phyloP scores from a whole-genome alignment of 1,140 invertebrate species.

The Phymastichus coffea region DNA sequence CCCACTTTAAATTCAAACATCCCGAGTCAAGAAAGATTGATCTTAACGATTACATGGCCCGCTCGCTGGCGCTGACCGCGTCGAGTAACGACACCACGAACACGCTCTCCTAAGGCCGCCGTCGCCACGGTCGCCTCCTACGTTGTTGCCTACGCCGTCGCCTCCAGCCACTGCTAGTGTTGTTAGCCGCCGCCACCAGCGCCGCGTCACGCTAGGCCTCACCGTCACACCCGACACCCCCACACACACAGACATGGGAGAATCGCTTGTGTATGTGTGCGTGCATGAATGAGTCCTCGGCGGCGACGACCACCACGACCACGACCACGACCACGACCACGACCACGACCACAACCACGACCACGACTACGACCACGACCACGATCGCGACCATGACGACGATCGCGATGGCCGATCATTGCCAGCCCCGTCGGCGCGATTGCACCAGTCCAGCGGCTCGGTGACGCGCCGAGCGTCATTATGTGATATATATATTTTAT shows the following conservation, averaged over 20 bases:
- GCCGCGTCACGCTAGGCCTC: conserved; percentile 3
- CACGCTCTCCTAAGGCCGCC: conserved; percentile 53
- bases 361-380: neutral
- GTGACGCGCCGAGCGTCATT: neutral
- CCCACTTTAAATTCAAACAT: conserved; percentile 87
- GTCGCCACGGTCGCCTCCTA: conserved; percentile 43
- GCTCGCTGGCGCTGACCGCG: conserved; percentile 58
- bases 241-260: neutral
- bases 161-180: conserved; percentile 30
- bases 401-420: too few species aligned
- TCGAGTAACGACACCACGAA: conserved; percentile 58
- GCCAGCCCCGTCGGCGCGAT: too few species aligned
- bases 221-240: neutral
- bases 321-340: conserved; percentile 10
- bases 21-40: conserved; percentile 82
- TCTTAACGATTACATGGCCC: conserved; percentile 55
- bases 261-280: too few species aligned
- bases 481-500: conserved; percentile 13
- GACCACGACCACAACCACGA: neutral
- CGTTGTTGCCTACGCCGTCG: conserved; percentile 36
- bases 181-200: conserved; percentile 29
- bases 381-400: too few species aligned
- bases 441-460: too few species aligned
- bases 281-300: neutral
- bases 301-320: neutral